Evolutionary conservation across 2,888 invertebrate genomes (phyloP), one percentile per base, ranked within the genome.

Genomic region (Dasysyrphus tricinctus): DNA sequence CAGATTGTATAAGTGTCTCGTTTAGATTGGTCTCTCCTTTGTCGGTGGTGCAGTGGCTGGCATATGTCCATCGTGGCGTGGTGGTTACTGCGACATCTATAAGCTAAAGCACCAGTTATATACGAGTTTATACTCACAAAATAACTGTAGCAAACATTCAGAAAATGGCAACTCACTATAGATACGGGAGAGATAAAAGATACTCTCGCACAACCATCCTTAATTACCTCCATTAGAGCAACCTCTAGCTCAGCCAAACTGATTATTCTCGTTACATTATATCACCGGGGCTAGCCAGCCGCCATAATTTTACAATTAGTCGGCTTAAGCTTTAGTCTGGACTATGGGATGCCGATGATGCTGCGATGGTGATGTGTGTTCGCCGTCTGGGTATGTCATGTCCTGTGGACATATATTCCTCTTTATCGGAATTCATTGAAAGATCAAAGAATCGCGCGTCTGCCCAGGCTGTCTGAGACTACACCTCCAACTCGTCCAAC

Each of bases 181-280:
- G 51, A 80, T 78, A 70, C 65, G 49, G 39, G 37, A 79, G 69
- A 47, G 59, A 56, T 61, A 56, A 65, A 59, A 70, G 16, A 32
- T 56, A 63, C 63, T 11, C 51, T 54, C 37, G n/a, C 32, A 56
- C 32, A 56, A 72, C 59, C 24, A 51, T 59, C 78, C 70, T 72
- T 86, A 86, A 86, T 86, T 86, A 79, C 86, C 65, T 73, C 82
- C 78, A 82, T 86, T 86, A 86, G 86, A 69, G 51, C n/a, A 16
- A 29, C 54, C 29, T 24, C 24, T 24, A 39, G 11, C 11, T n/a
- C 42, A 42, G 74, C 70, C 74, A 42, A 42, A 2, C 29, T 44
- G 44, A 57, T 54, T 70, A 57, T 54, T 70, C 54, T 54, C 51
- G 39, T 72, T 65, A 51, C 73, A 73, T 74, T 78, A 72, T 75